Percentiles rank a stretch among this genome's conserved stretches.
These are phyloP conservation scores for Leucophenga montana DNA, from an alignment of 2,888 invertebrate species.

Conservation along the genomic window DNA sequence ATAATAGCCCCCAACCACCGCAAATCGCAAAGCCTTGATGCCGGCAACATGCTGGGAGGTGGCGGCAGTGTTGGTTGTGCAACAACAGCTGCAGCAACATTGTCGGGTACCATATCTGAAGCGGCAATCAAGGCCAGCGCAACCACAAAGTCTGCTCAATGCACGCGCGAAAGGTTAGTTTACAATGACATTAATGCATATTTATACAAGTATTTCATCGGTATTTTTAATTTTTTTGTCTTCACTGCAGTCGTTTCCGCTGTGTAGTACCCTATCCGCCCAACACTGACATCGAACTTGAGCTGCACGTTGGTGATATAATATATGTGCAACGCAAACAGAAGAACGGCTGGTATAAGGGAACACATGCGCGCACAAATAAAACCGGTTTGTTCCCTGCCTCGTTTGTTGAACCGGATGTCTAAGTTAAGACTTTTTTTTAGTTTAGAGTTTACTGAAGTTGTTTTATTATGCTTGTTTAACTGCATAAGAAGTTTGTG, in stretches of 20 bases:
- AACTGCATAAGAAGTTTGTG: slow-evolving; percentile 33
- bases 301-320: slow-evolving; percentile 90
- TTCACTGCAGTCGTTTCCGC: slow-evolving; percentile 78
- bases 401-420: slow-evolving; percentile 87
- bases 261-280: slow-evolving; percentile 96
- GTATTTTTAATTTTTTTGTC: slow-evolving; percentile 8
- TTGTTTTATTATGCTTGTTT: slow-evolving; percentile 29
- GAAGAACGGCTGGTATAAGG: slow-evolving; percentile 97
- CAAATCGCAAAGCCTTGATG: slow-evolving; percentile 89
- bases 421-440: slow-evolving; percentile 33
- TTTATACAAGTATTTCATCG: background rate
- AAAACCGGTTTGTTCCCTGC: slow-evolving; percentile 96
- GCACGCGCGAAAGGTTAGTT: slow-evolving; percentile 72
- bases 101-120: slow-evolving; percentile 56
- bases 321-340: slow-evolving; percentile 93
- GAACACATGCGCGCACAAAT: slow-evolving; percentile 90
- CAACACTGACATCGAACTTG: slow-evolving; percentile 93
- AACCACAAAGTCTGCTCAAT: slow-evolving; percentile 70
- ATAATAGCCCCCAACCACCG: slow-evolving; percentile 76
- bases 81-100: slow-evolving; percentile 15
- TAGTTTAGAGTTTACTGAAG: too few relatives aligned
- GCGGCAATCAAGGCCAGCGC: slow-evolving; percentile 69
- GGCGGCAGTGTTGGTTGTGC: slow-evolving; percentile 26
- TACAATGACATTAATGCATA: too few relatives aligned
- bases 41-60: slow-evolving; percentile 72